Base-by-base conservation (phyloP, 2,888 invertebrate genomes). In the Tipula vernalis region DNA sequence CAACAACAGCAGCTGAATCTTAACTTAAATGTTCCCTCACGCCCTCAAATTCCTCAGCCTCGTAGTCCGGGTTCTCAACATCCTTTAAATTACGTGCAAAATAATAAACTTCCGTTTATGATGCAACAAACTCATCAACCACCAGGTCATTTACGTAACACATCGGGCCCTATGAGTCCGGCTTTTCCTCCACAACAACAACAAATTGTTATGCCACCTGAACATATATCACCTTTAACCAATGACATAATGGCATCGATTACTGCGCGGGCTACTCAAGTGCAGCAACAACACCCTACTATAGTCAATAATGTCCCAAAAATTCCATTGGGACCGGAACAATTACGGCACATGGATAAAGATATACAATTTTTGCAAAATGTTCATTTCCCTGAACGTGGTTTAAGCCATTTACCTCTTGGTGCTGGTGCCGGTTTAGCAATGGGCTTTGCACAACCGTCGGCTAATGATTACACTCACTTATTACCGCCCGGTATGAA, bases 311-410 rank as follows among this genome's bases (percentile, higher is more conserved):
- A 86, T 87, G 88, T 87, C 18, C 88, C 85, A 86, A 87, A 87
- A 88, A 88, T 87, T 41, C 88, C 85, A 87, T 89, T 87, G 87
- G 57, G 28, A 2, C 86, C 39, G 6, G 86, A 86, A 47, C 87
- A 86, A 15, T 86, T 86, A 44, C 51, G 86, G 8, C 86, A 85
- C 28, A 86, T 39, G 47, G 92, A 92, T 8, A 91, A 93, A 88
- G 93, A 93, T 87, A 93, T 93, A 87, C 93, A 93, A 89, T 94
- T 94, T 90, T 90, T 93, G 87, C 93, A 93, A 88, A 94, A 93
- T 89, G 93, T 93, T 4, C 93, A 94, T 89, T 93, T 93, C 88
- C 93, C 93, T 0, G 92, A 92, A 89, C 90, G 90, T 44, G 89
- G 86, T 87, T 83, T 87, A 87, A 51, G 89, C 1, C 89, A 89